Evolutionary conservation across 2,113 vertebrate genomes (phyloP).

Genomic region (Sterrhoptilus dennistouni): DNA sequence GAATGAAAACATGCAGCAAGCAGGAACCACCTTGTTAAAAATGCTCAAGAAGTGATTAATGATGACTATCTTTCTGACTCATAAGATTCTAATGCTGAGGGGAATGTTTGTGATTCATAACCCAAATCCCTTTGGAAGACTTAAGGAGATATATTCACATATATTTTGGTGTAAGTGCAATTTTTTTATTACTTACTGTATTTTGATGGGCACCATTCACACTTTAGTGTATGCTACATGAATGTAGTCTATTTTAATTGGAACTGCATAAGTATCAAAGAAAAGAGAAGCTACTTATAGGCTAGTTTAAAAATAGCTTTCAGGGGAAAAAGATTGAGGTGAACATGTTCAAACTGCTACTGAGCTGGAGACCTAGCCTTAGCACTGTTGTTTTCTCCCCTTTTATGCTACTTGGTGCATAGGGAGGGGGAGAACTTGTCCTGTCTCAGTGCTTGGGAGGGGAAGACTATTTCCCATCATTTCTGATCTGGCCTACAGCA

Average conservation of each 20-base stretch:
- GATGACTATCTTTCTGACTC: conserved; percentile 40
- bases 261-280: conserved; percentile 1
- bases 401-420: background rate
- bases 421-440: background rate
- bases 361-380: background rate
- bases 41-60: conserved; percentile 39
- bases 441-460: background rate
- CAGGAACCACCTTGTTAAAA: conserved; percentile 48
- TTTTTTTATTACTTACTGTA: background rate
- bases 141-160: background rate
- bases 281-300: background rate
- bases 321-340: background rate
- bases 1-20: conserved; percentile 27
- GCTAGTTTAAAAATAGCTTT: background rate
- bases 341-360: background rate
- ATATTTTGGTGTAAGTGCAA: background rate
- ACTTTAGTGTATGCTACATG: background rate
- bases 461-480: background rate
- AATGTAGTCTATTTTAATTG: background rate
- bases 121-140: background rate
- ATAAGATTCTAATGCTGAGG: conserved; percentile 12
- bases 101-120: conserved; percentile 33
- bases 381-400: background rate
- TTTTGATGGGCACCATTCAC: background rate
- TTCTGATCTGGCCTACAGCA: background rate